phyloP scores from a whole-genome alignment of 2,888 invertebrate genomes.

The Nemotelus nigrinus region DNA sequence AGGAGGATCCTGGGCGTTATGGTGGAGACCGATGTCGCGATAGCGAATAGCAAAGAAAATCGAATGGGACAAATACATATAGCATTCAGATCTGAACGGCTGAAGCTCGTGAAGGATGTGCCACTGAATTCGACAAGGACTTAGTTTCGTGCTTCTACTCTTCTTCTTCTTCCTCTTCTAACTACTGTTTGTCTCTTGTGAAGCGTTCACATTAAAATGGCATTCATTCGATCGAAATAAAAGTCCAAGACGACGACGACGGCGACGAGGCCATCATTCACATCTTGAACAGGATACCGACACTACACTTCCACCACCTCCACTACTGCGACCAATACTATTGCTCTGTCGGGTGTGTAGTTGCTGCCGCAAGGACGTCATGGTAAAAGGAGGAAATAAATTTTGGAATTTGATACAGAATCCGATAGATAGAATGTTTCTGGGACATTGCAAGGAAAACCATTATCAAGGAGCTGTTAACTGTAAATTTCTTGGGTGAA shows the following conservation, averaged over 20 bases:
- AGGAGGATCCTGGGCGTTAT: background rate
- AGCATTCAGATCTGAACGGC: background rate
- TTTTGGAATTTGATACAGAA: slow-evolving; percentile 43
- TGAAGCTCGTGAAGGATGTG: slow-evolving; percentile 28
- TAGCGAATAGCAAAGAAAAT: slow-evolving; percentile 8
- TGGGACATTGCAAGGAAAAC: slow-evolving; percentile 27
- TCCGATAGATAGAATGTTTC: slow-evolving; percentile 25
- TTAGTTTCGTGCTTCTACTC: background rate
- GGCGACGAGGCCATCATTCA: slow-evolving; percentile 31
- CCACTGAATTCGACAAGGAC: slow-evolving; percentile 16
- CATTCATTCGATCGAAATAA: slow-evolving; percentile 32
- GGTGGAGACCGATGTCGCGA: background rate
- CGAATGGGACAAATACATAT: slow-evolving; percentile 7
- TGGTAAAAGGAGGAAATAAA: slow-evolving; percentile 41
- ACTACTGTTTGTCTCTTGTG: background rate
- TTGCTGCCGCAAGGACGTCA: slow-evolving; percentile 40
- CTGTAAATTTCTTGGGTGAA: slow-evolving; percentile 48
- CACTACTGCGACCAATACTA: background rate
- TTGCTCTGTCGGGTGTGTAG: background rate
- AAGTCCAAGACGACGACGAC: slow-evolving; percentile 26
- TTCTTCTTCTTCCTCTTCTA: background rate
- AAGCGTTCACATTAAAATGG: slow-evolving; percentile 37
- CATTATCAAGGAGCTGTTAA: slow-evolving; percentile 21
- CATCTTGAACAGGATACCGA: slow-evolving; percentile 38
- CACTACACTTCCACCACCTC: background rate